phyloP scores from a whole-genome alignment of 2,888 invertebrate genomes.

The Oscheius onirici region DNA sequence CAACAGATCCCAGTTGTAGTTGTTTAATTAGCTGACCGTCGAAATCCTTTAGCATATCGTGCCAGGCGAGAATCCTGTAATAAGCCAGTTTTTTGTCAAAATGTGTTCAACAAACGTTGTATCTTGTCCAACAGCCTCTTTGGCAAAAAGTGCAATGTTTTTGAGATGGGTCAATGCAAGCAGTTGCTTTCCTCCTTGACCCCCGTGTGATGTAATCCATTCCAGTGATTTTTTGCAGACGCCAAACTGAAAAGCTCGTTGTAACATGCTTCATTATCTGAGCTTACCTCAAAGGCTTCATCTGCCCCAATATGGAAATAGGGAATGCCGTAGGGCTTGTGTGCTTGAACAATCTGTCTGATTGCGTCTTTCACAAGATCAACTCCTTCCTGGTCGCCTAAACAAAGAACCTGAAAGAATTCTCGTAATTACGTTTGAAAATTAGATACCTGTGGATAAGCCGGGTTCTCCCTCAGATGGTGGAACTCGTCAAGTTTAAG shows the following conservation, averaged over 20 bases:
- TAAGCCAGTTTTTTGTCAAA: not conserved
- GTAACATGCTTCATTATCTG: not conserved
- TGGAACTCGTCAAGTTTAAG: conserved; percentile 80
- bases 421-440: not conserved
- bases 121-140: conserved; percentile 32
- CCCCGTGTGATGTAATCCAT: conserved; percentile 57
- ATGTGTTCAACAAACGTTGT: conserved; percentile 35
- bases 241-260: conserved; percentile 56
- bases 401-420: conserved; percentile 50
- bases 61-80: conserved; percentile 80
- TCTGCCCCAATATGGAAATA: conserved; percentile 77
- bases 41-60: conserved; percentile 80
- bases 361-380: conserved; percentile 73
- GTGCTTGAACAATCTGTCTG: conserved; percentile 72
- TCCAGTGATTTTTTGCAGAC: conserved; percentile 61
- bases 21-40: conserved; percentile 44
- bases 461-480: conserved; percentile 79
- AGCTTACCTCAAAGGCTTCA: conserved; percentile 72
- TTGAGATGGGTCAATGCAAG: conserved; percentile 62
- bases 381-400: conserved; percentile 71
- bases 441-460: conserved; percentile 74
- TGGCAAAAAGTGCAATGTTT: conserved; percentile 51
- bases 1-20: conserved; percentile 47
- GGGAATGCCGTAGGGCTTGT: conserved; percentile 74
- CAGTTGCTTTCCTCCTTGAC: conserved; percentile 45